phyloP scores from a whole-genome alignment of 2,797 vertebrate genomes.

The Anabas testudineus region DNA sequence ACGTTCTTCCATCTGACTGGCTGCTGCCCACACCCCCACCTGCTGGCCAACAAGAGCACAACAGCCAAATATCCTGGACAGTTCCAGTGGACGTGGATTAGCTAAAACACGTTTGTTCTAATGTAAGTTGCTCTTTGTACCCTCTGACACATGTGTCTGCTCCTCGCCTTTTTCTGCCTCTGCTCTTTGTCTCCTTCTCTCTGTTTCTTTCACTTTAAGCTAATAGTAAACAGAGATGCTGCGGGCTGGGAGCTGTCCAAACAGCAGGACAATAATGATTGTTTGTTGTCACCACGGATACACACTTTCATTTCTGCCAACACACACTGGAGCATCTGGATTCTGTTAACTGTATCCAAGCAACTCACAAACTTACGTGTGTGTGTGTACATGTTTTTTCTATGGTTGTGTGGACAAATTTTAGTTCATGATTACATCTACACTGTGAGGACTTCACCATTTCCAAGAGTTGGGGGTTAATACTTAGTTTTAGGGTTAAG shows the following conservation, averaged over 20 bases:
- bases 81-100: constrained; percentile 33
- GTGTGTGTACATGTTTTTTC: constrained; percentile 27
- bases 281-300: constrained; percentile 78
- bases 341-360: constrained; percentile 74
- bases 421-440: not conserved
- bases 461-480: not conserved
- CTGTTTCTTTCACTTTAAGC: constrained; percentile 49
- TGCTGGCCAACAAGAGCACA: constrained; percentile 64
- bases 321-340: constrained; percentile 74
- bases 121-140: constrained; percentile 50
- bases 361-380: constrained; percentile 52
- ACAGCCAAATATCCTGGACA: constrained; percentile 26
- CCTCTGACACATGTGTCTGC: constrained; percentile 39
- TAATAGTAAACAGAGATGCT: constrained; percentile 69
- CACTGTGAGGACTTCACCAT: not conserved
- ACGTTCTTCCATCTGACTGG: not conserved
- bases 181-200: constrained; percentile 51
- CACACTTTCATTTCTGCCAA: constrained; percentile 68
- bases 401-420: not conserved
- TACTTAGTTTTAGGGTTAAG: not conserved
- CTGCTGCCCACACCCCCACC: constrained; percentile 72
- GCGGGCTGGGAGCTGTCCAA: constrained; percentile 70
- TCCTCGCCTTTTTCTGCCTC: constrained; percentile 26
- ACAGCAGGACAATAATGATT: constrained; percentile 78
- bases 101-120: constrained; percentile 51